Base-by-base conservation (phyloP, 1,140 invertebrate species). In the Hylaeus anthracinus region DNA sequence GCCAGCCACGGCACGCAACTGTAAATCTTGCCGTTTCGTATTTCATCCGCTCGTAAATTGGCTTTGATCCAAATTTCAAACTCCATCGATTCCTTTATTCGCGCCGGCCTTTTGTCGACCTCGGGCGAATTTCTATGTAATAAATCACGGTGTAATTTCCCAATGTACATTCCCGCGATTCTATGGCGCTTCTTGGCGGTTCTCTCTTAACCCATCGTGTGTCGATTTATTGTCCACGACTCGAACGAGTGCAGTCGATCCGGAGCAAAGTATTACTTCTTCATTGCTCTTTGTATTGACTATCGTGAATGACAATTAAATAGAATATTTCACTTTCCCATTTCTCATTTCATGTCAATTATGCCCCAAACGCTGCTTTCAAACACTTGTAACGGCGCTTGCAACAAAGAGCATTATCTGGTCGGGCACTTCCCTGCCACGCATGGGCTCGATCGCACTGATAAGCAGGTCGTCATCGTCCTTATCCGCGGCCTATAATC, bases 71-170 rank as follows among this genome's bases (percentile, higher is more conserved):
- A 80, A 80, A 80, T 74, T 80, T 80, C 72, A 80, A 75, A 80
- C 79, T 75, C 79, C 72, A 80, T 80, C 79, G 79, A 75, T 80
- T 74, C 79, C 71, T 80, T 80, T 80, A 75, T 80, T 58, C 78
- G 4, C 56, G 37, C 8, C 53, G 63, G 12, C 79, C 79, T 69
- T 80, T 80, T 75, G 72, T 67, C 63, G 43, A 9, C 6, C 10
- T 8, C 10, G 9, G 10, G 0, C 14, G 69, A 48, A 53, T 80
- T 67, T 67, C 61, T n/a, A 2, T 37, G 43, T 26, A n/a, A 80
- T 75, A 80, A 74, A 75, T 80, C 48, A 61, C 26, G 63, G 14
- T 60, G 69, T 69, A 67, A 75, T 67, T 80, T 60, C 48, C 4
- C 15, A 15, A 1, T 72, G 58, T 72, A 43, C 53, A 60, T 72